Evolutionary conservation across 2,797 vertebrate species (phyloP).

Genomic region (Myotis findleyi): DNA sequence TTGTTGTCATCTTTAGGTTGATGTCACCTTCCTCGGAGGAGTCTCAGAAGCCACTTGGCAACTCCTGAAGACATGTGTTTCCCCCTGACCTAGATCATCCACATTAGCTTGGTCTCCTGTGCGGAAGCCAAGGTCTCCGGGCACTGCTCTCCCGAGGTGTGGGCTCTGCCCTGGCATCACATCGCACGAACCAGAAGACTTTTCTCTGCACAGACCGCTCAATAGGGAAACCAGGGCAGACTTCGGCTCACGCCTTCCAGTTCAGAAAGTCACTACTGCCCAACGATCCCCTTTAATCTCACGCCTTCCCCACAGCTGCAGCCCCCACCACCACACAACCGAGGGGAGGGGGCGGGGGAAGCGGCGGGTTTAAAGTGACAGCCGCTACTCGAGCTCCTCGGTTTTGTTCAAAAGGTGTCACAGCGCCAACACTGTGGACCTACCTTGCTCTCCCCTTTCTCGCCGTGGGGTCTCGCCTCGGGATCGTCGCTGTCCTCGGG

Average conservation of each 20-base stretch:
- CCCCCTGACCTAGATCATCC: slow-evolving; percentile 42
- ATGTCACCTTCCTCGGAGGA: slow-evolving; percentile 51
- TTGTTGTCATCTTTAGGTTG: slow-evolving; percentile 38
- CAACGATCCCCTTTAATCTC: neutral
- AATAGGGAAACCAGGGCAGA: slow-evolving; percentile 51
- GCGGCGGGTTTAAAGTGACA: slow-evolving; percentile 68
- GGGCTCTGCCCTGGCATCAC: slow-evolving; percentile 12
- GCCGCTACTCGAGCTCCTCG: neutral
- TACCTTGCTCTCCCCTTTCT: slow-evolving; percentile 91
- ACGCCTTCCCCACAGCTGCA: slow-evolving; percentile 35
- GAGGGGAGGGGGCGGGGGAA: slow-evolving; percentile 39
- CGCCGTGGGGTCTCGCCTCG: slow-evolving; percentile 84
- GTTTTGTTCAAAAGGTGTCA: slow-evolving; percentile 69
- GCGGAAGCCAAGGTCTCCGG: slow-evolving; percentile 51
- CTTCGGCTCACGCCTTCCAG: slow-evolving; percentile 71
- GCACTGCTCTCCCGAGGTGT: neutral
- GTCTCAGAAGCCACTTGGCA: slow-evolving; percentile 56
- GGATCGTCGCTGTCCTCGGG: slow-evolving; percentile 86
- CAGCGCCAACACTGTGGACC: slow-evolving; percentile 79
- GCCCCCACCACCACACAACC: slow-evolving; percentile 56
- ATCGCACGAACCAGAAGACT: slow-evolving; percentile 52
- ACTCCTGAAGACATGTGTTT: neutral
- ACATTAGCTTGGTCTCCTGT: accelerated
- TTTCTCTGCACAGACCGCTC: slow-evolving; percentile 61
- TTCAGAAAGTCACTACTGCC: slow-evolving; percentile 74